phyloP scores from a whole-genome alignment of 2,113 vertebrate genomes.

The Hippocampus barbouri region DNA sequence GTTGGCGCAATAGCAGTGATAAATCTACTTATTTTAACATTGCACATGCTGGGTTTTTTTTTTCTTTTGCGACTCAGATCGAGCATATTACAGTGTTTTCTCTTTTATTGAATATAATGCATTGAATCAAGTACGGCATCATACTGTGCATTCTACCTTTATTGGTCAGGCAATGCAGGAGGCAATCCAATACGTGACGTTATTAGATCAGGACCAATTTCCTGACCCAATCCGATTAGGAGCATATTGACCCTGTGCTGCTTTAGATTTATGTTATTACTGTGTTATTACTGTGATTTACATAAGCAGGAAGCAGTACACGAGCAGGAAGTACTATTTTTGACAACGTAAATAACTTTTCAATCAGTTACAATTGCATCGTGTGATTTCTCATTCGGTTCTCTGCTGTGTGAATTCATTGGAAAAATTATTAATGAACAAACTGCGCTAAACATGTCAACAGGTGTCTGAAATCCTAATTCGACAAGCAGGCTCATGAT shows the following conservation, averaged over 20 bases:
- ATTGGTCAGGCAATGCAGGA: conserved; percentile 30
- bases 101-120: not conserved
- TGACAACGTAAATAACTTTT: not conserved
- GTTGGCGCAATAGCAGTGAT: too few relatives aligned
- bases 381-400: not conserved
- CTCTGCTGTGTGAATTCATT: not conserved
- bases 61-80: too few relatives aligned
- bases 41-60: too few relatives aligned
- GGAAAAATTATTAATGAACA: not conserved
- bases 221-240: conserved; percentile 60
- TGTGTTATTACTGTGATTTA: conserved; percentile 32
- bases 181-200: conserved; percentile 53
- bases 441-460: not conserved
- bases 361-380: not conserved
- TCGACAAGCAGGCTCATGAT: not conserved
- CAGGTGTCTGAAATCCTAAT: not conserved
- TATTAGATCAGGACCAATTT: conserved; percentile 65
- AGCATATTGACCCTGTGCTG: conserved; percentile 39
- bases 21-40: too few relatives aligned
- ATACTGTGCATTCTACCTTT: conserved; percentile 42
- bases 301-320: conserved; percentile 3
- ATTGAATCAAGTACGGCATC: conserved; percentile 36
- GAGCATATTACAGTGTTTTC: too few relatives aligned
- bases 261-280: conserved; percentile 41
- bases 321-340: not conserved